Conservation (phyloP, 2,113 vertebrate species). For the Ophiodon elongatus region DNA sequence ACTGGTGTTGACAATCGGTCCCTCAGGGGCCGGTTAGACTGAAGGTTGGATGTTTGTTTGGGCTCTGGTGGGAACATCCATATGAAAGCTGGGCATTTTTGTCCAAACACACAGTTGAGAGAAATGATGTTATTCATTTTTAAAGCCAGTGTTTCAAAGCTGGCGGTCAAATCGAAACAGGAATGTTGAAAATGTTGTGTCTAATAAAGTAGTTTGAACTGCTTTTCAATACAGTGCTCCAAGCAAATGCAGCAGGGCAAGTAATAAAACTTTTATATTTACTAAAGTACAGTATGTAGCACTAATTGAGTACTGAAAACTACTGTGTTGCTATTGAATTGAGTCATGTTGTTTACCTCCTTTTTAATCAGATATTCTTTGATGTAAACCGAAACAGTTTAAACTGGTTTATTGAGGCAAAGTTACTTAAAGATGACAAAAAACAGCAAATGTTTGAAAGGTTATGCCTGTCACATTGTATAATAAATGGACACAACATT, state of each 20-base stretch:
- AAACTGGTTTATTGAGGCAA: background rate
- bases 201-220: background rate
- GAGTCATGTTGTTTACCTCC: background rate
- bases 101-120: background rate
- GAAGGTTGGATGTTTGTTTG: conserved; percentile 22
- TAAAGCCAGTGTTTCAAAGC: conserved; percentile 17
- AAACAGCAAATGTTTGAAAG: too few species aligned
- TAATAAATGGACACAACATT: too few species aligned
- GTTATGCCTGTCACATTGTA: too few species aligned
- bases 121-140: background rate
- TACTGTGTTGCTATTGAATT: background rate
- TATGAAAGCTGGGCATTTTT: background rate
- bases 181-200: background rate
- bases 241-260: background rate
- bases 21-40: background rate
- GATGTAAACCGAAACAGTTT: background rate
- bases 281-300: background rate
- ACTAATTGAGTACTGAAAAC: background rate
- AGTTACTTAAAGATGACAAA: too few species aligned
- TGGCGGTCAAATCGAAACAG: background rate
- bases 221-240: background rate
- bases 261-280: background rate
- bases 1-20: conserved; percentile 28
- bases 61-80: conserved; percentile 7
- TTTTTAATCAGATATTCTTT: background rate